Evolutionary conservation across 2,113 vertebrate species (phyloP).

Genomic region (Pungitius pungitius): DNA sequence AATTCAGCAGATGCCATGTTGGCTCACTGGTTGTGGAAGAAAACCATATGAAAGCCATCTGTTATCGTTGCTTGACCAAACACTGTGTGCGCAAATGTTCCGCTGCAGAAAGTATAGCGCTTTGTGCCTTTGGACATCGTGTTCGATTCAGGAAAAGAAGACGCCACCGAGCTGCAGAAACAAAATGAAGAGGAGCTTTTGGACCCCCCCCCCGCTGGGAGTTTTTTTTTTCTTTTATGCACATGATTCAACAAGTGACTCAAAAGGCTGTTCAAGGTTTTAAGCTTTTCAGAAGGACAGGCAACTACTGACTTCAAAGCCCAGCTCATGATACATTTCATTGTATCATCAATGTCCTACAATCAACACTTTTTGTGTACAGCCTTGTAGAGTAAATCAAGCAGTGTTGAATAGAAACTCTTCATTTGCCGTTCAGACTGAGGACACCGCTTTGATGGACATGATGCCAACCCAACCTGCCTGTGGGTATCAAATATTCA

Average conservation of each 20-base stretch:
- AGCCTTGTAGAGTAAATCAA: conserved; percentile 13
- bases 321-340: conserved; percentile 1
- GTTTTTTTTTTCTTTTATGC: no score
- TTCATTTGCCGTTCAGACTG: conserved; percentile 35
- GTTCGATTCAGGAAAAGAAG: neutral
- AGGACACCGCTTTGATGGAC: conserved; percentile 26
- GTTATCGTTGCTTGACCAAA: conserved; percentile 42
- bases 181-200: neutral
- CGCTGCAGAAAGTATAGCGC: neutral
- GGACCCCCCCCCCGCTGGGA: neutral
- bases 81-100: conserved; percentile 22
- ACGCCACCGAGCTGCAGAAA: neutral
- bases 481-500: conserved; percentile 80
- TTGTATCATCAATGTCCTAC: conserved; percentile 5
- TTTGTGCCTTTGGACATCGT: neutral
- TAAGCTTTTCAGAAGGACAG: no score
- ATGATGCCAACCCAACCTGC: conserved; percentile 49
- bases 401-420: conserved; percentile 34
- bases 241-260: no score
- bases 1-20: conserved; percentile 46
- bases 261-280: no score
- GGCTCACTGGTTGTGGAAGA: conserved; percentile 50
- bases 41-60: conserved; percentile 62
- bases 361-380: neutral
- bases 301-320: conserved; percentile 1